Evolutionary conservation across 2,888 invertebrate genomes (phyloP), one percentile per base, ranked within the genome.

Genomic region (Eueremaeus valkanovi): DNA sequence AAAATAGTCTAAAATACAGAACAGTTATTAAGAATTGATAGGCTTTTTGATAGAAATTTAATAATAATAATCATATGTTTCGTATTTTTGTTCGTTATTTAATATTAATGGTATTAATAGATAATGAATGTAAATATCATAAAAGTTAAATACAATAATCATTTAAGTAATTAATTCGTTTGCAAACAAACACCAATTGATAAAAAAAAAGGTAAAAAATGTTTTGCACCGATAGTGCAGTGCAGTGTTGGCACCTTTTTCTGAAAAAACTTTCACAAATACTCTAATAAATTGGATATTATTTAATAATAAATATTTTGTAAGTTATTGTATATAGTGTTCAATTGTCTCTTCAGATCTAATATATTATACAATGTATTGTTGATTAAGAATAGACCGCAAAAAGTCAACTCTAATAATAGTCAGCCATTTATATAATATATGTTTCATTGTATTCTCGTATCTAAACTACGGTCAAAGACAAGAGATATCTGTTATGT

Each of bases 101-200:
- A 40, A 68, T 68, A 68, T 42, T 61, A 58, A 58, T 58, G 27
- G 27, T 27, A 58, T 27, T 58, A 58, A 24, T 33, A 31, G 21
- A 31, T 33, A 61, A 31, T 61, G 18, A 31, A 61, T 55, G 49
- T 24, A 27, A 55, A 55, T 55, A 27, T 11, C 63, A 63, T 63
- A 63, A 63, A 63, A 63, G 68, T 68, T 68, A 68, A 68, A 68
- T 40, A 68, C 68, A 68, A 68, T 36, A 40, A 68, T 68, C 36
- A 33, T 21, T 24, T 40, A 68, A 68, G 40, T 40, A 68, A 68
- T 68, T 68, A 68, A 68, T 68, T 9, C 68, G 16, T 24, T 21
- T 40, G 36, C 68, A 68, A 68, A 68, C 68, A 68, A 68, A 21
- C 40, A 21, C 11, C 40, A 24, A 36, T n/a, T 40, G 68, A 68